Percentiles rank a stretch among this genome's conserved stretches.
phyloP scores from a whole-genome alignment of 2,113 vertebrate genomes.

The Neodontobutis hainanensis region DNA sequence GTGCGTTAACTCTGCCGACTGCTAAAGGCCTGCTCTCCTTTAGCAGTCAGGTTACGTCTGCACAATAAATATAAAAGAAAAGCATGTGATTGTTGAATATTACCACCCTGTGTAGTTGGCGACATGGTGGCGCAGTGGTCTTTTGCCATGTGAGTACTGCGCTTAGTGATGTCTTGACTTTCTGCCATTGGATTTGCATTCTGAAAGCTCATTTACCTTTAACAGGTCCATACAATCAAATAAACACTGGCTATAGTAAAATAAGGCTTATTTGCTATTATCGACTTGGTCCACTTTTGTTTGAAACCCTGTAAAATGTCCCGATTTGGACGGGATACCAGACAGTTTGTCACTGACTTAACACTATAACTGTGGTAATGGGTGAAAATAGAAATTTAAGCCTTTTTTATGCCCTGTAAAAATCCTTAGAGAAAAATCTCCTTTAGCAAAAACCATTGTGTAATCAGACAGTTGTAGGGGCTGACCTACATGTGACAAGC shows the following conservation, averaged over 20 bases:
- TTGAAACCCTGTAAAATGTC: too few species aligned
- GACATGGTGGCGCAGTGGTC: too few species aligned
- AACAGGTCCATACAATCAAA: too few species aligned
- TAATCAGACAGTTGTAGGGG: slow-evolving; percentile 13
- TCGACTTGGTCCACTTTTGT: too few species aligned
- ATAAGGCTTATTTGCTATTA: neutral
- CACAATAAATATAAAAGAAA: neutral
- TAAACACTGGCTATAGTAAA: neutral
- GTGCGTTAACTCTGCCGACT: neutral
- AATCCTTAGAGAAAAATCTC: neutral
- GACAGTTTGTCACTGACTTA: neutral
- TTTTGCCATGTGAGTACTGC: too few species aligned
- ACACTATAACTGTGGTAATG: neutral
- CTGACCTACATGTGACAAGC: slow-evolving; percentile 31
- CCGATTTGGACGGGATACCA: too few species aligned
- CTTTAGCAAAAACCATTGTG: slow-evolving; percentile 15
- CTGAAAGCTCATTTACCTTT: too few species aligned
- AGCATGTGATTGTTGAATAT: too few species aligned
- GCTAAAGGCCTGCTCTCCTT: neutral
- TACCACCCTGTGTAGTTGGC: too few species aligned
- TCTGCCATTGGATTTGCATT: too few species aligned
- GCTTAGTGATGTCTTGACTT: too few species aligned
- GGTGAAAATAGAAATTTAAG: neutral
- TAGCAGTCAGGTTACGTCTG: neutral
- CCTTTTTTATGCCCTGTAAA: neutral